A percentile compares a stretch with the other conserved stretches of the same genome.
Evolutionary conservation across 1,140 invertebrate species (phyloP).

Genomic region (Harlomillsia oculata): DNA sequence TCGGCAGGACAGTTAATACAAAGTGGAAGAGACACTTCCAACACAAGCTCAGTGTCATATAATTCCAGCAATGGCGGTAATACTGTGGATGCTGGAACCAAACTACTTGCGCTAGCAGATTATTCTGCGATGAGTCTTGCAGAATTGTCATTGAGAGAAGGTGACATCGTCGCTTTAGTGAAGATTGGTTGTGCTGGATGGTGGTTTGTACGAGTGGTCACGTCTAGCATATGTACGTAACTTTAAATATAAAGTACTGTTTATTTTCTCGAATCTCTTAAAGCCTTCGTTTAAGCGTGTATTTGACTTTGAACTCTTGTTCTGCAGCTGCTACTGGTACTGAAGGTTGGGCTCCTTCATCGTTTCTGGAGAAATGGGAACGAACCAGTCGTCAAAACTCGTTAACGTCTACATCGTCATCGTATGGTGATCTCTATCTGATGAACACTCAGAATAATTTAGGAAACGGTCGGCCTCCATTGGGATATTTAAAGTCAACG

Average conservation of each 20-base stretch:
- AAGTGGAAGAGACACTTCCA: slow-evolving; percentile 27
- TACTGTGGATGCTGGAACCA: slow-evolving; percentile 27
- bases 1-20: slow-evolving; percentile 40
- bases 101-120: slow-evolving; percentile 75
- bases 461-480: too few species aligned
- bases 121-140: slow-evolving; percentile 78
- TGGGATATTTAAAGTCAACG: too few species aligned
- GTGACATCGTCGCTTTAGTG: slow-evolving; percentile 73
- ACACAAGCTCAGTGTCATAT: slow-evolving; percentile 29
- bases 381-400: slow-evolving; percentile 40
- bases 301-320: not conserved
- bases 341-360: slow-evolving; percentile 90
- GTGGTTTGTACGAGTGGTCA: slow-evolving; percentile 68
- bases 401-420: slow-evolving; percentile 3
- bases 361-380: slow-evolving; percentile 72
- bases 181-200: slow-evolving; percentile 88
- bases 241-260: not conserved
- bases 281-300: slow-evolving; percentile 3
- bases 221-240: slow-evolving; percentile 38
- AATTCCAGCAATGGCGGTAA: too few species aligned
- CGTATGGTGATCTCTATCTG: slow-evolving; percentile 5
- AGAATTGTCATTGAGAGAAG: slow-evolving; percentile 78
- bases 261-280: slow-evolving; percentile 51
- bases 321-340: not conserved
- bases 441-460: too few species aligned